Evolutionary conservation across 1,140 invertebrate species (phyloP).

Genomic region (Eueides isabella): DNA sequence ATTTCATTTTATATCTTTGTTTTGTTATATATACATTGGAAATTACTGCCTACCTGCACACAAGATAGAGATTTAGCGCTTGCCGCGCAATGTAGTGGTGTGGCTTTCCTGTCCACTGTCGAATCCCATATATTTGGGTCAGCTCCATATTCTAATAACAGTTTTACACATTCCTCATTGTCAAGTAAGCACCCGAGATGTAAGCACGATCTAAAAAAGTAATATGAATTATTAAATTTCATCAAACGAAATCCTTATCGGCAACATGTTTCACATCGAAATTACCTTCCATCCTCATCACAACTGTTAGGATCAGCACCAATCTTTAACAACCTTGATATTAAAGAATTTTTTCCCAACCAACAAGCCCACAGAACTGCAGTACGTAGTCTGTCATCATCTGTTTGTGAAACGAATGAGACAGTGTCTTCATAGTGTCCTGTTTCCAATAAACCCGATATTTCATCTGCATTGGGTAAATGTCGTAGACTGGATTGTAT

Average conservation of each 20-base stretch:
- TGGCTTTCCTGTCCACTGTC: conserved; percentile 83
- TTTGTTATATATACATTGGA: neutral
- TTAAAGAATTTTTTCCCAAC: conserved; percentile 73
- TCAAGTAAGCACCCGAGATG: conserved; percentile 90
- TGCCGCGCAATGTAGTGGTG: conserved; percentile 90
- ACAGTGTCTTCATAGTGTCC: conserved; percentile 68
- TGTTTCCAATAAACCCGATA: conserved; percentile 75
- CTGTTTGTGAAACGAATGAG: conserved; percentile 46
- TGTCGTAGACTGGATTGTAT: conserved; percentile 69
- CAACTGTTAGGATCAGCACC: conserved; percentile 69
- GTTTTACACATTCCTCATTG: conserved; percentile 84
- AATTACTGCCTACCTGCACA: conserved; percentile 69
- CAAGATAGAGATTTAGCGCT: conserved; percentile 84
- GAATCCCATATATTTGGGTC: conserved; percentile 87
- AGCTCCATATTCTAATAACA: conserved; percentile 85
- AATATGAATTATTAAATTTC: neutral
- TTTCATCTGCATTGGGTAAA: conserved; percentile 78
- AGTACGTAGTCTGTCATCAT: conserved; percentile 54
- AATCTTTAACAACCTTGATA: conserved; percentile 70
- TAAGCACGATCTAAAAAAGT: neutral
- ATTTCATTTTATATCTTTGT: neutral
- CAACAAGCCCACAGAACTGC: conserved; percentile 80
- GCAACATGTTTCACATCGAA: conserved; percentile 46
- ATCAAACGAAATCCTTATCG: neutral
- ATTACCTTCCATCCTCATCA: conserved; percentile 81